A percentile compares a stretch with the other conserved stretches of the same genome.
phyloP scores from a whole-genome alignment of 2,888 invertebrate genomes.

The Harmothoe impar region DNA sequence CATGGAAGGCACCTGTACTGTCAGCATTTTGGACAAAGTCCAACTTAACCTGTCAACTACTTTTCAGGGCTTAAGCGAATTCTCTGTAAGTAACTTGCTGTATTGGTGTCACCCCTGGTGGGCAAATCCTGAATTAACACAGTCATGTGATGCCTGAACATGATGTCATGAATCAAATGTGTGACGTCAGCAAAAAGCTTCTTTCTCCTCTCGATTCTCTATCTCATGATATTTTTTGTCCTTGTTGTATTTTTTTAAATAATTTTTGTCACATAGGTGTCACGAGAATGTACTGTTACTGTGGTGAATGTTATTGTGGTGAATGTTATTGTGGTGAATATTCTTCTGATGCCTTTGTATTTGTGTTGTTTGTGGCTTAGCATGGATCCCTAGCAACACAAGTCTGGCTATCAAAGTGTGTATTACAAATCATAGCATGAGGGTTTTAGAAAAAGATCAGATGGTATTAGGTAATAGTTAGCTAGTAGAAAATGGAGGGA shows the following conservation, averaged over 20 bases:
- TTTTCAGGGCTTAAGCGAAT: slow-evolving; percentile 20
- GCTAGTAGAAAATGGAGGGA: too few relatives aligned
- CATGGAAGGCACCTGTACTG: too few relatives aligned
- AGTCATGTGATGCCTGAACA: neutral
- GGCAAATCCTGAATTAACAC: slow-evolving; percentile 10
- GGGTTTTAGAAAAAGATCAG: too few relatives aligned
- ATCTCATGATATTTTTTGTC: neutral
- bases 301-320: neutral
- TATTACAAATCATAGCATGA: too few relatives aligned
- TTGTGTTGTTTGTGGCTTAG: neutral
- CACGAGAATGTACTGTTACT: neutral
- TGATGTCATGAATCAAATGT: neutral
- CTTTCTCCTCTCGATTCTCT: slow-evolving; percentile 1
- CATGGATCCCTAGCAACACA: too few relatives aligned
- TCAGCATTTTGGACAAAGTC: neutral
- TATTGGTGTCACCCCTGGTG: slow-evolving; percentile 44
- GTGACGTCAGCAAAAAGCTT: slow-evolving; percentile 17
- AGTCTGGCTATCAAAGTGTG: too few relatives aligned
- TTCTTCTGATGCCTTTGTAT: neutral
- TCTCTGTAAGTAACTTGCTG: slow-evolving; percentile 1
- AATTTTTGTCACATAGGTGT: neutral
- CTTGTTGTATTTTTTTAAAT: neutral
- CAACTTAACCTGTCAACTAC: neutral
- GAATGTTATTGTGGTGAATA: neutral
- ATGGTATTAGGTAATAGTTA: too few relatives aligned